Percentiles rank a stretch among this genome's conserved stretches.
These are phyloP conservation scores for Cotesia typhae DNA, from an alignment of 1,140 invertebrate species.

Conservation along the genomic window DNA sequence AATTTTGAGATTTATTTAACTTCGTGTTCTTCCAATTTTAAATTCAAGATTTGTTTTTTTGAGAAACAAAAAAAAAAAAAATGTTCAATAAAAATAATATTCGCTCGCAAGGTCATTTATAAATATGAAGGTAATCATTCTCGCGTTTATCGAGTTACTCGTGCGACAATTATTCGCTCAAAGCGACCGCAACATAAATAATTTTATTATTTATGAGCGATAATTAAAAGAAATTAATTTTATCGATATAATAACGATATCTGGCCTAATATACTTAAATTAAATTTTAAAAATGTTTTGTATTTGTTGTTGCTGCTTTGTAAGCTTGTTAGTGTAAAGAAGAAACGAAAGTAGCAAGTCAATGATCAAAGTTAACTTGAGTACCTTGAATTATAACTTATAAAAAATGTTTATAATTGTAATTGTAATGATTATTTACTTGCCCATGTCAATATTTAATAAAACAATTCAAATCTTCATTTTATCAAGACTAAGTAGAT, in stretches of 20 bases:
- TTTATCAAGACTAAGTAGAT: too few relatives aligned
- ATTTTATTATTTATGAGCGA: neutral
- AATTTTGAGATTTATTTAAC: too few relatives aligned
- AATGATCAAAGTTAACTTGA: constrained; percentile 36
- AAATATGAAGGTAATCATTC: neutral
- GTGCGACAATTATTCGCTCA: neutral
- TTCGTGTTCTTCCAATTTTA: too few relatives aligned
- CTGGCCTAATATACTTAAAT: constrained; percentile 65
- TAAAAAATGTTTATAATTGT: constrained; percentile 3
- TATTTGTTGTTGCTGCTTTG: constrained; percentile 58
- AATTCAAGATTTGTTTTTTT: too few relatives aligned
- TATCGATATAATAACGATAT: constrained; percentile 51
- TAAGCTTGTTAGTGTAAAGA: constrained; percentile 3
- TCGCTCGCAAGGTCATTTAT: too few relatives aligned
- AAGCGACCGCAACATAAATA: neutral
- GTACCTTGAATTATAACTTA: constrained; percentile 17
- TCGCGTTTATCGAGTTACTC: constrained; percentile 13
- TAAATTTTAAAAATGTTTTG: constrained; percentile 53
- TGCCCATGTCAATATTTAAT: too few relatives aligned
- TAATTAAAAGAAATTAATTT: constrained; percentile 12
- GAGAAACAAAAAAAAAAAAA: too few relatives aligned
- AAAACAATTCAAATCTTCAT: too few relatives aligned
- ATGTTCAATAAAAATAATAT: neutral
- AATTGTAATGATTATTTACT: neutral
- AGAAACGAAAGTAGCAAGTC: constrained; percentile 16